These are phyloP conservation scores for Acrocephalus kingi DNA, from an alignment of 2,113 vertebrate species.

Conservation along the genomic window DNA sequence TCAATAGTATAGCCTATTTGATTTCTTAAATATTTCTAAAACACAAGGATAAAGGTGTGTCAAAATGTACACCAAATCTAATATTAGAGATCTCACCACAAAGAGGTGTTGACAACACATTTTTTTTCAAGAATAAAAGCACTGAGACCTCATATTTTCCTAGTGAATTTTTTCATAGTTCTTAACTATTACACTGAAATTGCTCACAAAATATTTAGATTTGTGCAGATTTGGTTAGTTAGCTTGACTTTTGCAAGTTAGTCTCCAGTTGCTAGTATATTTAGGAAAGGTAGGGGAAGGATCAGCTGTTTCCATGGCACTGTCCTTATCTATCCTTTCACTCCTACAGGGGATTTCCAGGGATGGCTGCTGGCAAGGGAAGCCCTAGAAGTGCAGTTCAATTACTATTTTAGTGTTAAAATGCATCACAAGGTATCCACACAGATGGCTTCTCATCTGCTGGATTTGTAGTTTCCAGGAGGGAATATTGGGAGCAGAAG, in stretches of 20 bases:
- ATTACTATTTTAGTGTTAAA: slow-evolving; percentile 54
- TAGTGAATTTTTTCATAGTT: neutral
- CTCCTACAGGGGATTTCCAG: slow-evolving; percentile 56
- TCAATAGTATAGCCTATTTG: neutral
- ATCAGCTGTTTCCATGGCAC: slow-evolving; percentile 36
- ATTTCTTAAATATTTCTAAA: neutral
- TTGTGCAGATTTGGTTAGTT: neutral
- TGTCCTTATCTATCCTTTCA: slow-evolving; percentile 58
- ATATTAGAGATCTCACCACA: neutral
- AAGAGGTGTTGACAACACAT: neutral
- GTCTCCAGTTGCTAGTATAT: neutral
- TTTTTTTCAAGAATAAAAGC: neutral
- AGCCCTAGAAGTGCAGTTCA: slow-evolving; percentile 48
- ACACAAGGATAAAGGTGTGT: neutral
- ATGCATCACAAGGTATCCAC: slow-evolving; percentile 59
- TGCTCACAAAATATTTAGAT: neutral
- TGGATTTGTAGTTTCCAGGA: slow-evolving; percentile 59
- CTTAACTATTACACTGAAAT: neutral
- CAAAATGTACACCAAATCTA: neutral
- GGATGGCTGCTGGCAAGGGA: slow-evolving; percentile 56
- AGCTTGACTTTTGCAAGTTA: neutral
- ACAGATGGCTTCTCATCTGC: slow-evolving; percentile 66
- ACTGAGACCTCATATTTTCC: neutral
- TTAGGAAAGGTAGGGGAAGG: neutral
- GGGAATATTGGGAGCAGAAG: slow-evolving; percentile 31